phyloP scores from a whole-genome alignment of 2,888 invertebrate species.

The Ennomos fuscantarius region DNA sequence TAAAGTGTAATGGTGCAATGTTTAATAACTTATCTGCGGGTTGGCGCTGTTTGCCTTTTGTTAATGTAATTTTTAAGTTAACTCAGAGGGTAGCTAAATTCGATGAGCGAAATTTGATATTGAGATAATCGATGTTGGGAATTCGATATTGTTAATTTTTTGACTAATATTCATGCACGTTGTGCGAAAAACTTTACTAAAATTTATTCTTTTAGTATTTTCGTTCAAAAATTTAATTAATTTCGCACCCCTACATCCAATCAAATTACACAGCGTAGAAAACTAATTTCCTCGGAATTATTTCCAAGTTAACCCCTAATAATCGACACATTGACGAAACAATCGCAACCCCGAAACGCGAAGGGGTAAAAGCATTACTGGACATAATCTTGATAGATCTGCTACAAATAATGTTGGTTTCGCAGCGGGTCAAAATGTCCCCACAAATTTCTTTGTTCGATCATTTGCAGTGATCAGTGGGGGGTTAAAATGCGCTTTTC shows the following conservation, averaged over 20 bases:
- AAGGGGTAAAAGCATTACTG: constrained; percentile 74
- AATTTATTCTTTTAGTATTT: no score
- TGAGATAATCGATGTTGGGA: constrained; percentile 32
- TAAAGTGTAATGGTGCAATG: constrained; percentile 83
- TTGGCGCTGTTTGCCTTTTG: constrained; percentile 72
- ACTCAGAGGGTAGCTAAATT: constrained; percentile 55
- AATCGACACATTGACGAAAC: constrained; percentile 76
- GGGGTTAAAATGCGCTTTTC: constrained; percentile 40
- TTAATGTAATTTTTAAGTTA: constrained; percentile 79
- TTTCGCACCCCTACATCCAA: constrained; percentile 9
- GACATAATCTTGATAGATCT: constrained; percentile 83
- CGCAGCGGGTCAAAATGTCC: constrained; percentile 31
- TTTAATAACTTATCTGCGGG: constrained; percentile 83
- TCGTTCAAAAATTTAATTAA: background rate
- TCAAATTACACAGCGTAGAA: constrained; percentile 36
- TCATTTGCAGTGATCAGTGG: constrained; percentile 31
- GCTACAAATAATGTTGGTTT: constrained; percentile 74
- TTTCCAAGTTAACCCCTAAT: constrained; percentile 66
- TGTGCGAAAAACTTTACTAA: background rate
- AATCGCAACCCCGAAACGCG: constrained; percentile 58
- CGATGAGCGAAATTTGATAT: constrained; percentile 46
- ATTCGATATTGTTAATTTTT: constrained; percentile 24
- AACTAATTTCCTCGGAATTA: constrained; percentile 52
- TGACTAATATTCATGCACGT: no score
- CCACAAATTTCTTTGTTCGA: constrained; percentile 29